Base-by-base conservation (phyloP, 1,140 invertebrate genomes). In the Doryteuthis pealeii region DNA sequence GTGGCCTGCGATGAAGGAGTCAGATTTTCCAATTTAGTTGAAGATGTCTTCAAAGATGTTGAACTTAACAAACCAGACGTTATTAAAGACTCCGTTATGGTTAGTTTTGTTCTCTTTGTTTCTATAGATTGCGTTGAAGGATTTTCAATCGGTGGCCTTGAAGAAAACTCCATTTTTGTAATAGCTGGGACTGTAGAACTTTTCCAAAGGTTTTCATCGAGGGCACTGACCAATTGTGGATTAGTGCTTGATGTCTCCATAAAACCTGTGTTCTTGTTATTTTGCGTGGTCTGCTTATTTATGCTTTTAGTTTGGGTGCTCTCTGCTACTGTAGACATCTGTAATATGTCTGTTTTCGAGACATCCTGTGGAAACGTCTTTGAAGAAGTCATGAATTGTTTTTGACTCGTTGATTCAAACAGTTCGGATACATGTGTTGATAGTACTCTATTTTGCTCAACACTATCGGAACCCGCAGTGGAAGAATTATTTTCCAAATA, bases 161-260 rank as follows among this genome's bases (percentile, higher is more conserved):
- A 15, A 66, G 66, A 14, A 43, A 35, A n/a, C 66, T 6, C 74
- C 28, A 33, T 18, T 26, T 40, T 65, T 28, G 73, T 33, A 30
- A 33, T 72, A 33, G 15, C 58, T n/a, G 54, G 10, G 15, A 32
- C 58, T 72, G 33, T 62, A 33, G 72, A 71, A 49, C 70, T 73
- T 10, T 40, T 10, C 35, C 3, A 40, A 5, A 40, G 35, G 10
- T 40, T 10, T 40, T 40, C 35, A 5, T 3, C 35, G 10, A 10
- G 35, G 35, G 35, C 3, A 40, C 35, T 40, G 10, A 40, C 35
- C 35, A 10, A 40, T 40, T 40, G 3, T 40, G 35, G 10, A 40
- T 5, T 40, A 40, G 35, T 3, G 10, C 35, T 5, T 10, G 35
- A 40, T 40, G 3, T 40, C 35, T 5, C 10, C 35, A 10, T 40